Evolutionary conservation across 2,888 invertebrate genomes (phyloP).

Genomic region (Cantharis nigra): DNA sequence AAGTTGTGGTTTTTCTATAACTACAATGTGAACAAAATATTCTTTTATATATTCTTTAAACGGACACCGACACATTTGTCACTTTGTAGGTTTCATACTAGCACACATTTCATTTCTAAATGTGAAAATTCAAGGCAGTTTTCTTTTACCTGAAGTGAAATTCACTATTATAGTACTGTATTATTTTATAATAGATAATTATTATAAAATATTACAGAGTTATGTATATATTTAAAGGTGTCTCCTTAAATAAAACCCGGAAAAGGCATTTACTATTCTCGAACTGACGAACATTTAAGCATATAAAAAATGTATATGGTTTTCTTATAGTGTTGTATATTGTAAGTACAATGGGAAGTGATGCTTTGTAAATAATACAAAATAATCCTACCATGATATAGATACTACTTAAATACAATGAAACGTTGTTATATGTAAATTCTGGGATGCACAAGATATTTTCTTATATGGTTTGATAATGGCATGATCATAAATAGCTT

Average conservation of each 20-base stretch:
- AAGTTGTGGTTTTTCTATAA: slow-evolving; percentile 16
- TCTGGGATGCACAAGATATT: slow-evolving; percentile 35
- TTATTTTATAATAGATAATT: not conserved
- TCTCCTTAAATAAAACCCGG: not conserved
- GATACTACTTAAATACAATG: slow-evolving; percentile 53
- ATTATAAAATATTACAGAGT: too few species aligned
- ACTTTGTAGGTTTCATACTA: not conserved
- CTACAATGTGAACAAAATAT: slow-evolving; percentile 1
- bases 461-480: slow-evolving; percentile 24
- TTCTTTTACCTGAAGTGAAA: not conserved
- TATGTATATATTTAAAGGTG: too few species aligned
- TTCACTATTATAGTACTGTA: not conserved
- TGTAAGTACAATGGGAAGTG: slow-evolving; percentile 50
- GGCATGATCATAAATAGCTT: slow-evolving; percentile 22
- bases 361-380: slow-evolving; percentile 51
- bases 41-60: not conserved
- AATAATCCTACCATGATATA: slow-evolving; percentile 51
- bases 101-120: not conserved
- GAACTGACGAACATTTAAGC: not conserved
- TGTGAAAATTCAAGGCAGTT: not conserved
- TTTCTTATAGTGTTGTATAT: slow-evolving; percentile 41
- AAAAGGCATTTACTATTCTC: not conserved
- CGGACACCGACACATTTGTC: not conserved
- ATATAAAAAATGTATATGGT: not conserved
- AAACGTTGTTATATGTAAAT: slow-evolving; percentile 54